Percentiles rank a stretch among this genome's conserved stretches.
Conservation (phyloP, 2,797 vertebrate species). For the Melopsittacus undulatus region DNA sequence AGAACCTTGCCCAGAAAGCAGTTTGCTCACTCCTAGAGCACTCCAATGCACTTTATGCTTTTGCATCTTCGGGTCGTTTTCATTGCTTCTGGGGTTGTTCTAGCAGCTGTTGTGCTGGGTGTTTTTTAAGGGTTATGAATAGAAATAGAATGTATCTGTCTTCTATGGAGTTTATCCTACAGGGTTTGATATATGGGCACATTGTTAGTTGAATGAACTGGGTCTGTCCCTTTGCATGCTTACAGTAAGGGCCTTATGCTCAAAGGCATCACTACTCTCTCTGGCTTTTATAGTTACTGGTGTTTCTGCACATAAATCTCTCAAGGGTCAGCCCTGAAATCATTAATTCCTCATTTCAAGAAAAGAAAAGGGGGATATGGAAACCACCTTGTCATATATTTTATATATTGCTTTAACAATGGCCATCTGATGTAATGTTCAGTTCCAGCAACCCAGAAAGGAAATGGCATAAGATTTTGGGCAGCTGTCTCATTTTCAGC, state of each 20-base stretch:
- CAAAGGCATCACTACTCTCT: neutral
- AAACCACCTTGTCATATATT: neutral
- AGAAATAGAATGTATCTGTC: neutral
- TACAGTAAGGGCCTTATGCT: neutral
- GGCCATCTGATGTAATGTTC: neutral
- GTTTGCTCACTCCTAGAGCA: neutral
- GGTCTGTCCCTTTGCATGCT: neutral
- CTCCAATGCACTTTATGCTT: neutral
- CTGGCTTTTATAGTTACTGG: neutral
- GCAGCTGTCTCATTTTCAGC: neutral
- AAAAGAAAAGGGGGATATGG: accelerated
- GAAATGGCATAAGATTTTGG: neutral
- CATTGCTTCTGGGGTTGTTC: neutral
- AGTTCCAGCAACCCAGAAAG: neutral
- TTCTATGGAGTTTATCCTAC: neutral
- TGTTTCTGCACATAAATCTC: neutral
- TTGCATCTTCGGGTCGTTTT: neutral
- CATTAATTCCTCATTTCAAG: neutral
- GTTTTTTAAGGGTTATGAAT: neutral
- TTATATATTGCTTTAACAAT: neutral
- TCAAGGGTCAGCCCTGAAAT: neutral
- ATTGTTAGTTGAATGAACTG: neutral
- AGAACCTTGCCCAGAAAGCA: neutral
- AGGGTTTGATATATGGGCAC: neutral
- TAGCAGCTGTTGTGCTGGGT: neutral